Percentiles rank a stretch among this genome's conserved stretches.
Evolutionary conservation across 2,888 invertebrate genomes (phyloP).

Genomic region (Oligia fasciuncula): DNA sequence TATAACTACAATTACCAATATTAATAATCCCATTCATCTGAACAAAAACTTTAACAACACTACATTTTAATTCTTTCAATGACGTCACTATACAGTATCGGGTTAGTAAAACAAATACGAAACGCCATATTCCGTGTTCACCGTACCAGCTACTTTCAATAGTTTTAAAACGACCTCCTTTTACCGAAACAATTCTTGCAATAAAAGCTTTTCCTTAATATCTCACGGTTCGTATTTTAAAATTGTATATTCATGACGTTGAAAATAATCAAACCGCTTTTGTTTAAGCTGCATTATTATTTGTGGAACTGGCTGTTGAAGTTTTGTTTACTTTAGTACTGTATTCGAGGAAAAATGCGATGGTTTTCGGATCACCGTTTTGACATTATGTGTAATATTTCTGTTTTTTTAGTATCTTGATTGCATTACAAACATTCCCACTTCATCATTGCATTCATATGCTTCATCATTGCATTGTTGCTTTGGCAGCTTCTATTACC

Average conservation of each 20-base stretch:
- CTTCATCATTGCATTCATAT: not conserved
- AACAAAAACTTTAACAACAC: not conserved
- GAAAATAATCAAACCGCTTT: constrained; percentile 60
- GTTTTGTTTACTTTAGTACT: constrained; percentile 19
- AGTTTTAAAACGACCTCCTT: constrained; percentile 51
- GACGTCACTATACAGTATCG: constrained; percentile 17
- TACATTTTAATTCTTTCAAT: constrained; percentile 31
- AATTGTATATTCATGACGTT: constrained; percentile 62
- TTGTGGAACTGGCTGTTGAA: constrained; percentile 40
- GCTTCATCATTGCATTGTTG: not conserved
- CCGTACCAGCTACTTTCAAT: constrained; percentile 29
- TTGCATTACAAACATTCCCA: not conserved
- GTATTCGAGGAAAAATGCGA: not conserved
- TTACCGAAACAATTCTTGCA: constrained; percentile 56
- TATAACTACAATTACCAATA: not conserved
- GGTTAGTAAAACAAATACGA: constrained; percentile 31
- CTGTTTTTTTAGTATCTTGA: not conserved
- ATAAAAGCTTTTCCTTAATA: constrained; percentile 57
- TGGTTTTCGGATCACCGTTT: not conserved
- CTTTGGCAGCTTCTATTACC: not conserved
- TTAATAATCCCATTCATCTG: not conserved
- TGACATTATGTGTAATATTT: not conserved
- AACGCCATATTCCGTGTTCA: constrained; percentile 20
- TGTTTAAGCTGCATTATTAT: constrained; percentile 62
- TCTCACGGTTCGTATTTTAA: constrained; percentile 58